phyloP scores from a whole-genome alignment of 2,113 vertebrate species.

The Lanius collurio region DNA sequence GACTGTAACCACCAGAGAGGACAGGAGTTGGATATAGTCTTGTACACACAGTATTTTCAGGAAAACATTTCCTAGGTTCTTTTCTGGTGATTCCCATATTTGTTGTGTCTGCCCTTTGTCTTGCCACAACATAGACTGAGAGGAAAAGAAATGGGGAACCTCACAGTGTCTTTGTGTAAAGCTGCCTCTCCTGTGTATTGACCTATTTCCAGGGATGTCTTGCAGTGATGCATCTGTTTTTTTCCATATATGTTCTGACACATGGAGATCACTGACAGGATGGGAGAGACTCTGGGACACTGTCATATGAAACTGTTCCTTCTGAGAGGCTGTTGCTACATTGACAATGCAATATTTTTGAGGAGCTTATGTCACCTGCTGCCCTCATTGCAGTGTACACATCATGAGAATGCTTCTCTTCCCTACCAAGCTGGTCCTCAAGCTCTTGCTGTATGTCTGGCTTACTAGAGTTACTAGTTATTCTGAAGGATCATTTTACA shows the following conservation, averaged over 20 bases:
- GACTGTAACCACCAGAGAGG: neutral
- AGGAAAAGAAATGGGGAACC: neutral
- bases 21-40: neutral
- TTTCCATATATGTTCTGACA: neutral
- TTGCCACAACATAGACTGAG: neutral
- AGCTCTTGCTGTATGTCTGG: neutral
- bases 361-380: neutral
- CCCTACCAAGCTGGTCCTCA: neutral
- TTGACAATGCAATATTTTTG: neutral
- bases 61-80: neutral
- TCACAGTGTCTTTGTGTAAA: neutral
- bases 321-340: neutral
- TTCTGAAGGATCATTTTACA: neutral
- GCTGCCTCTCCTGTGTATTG: neutral
- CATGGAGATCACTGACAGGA: accelerated
- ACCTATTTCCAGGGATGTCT: neutral
- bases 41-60: neutral
- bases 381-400: too few relatives aligned
- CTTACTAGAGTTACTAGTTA: neutral
- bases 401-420: neutral
- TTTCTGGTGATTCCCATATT: neutral
- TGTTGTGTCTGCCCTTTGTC: neutral
- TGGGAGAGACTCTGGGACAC: neutral
- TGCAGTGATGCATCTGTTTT: neutral
- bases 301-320: neutral